Evolutionary conservation across 2,113 vertebrate species (phyloP).

Genomic region (Rhizomys pruinosus): DNA sequence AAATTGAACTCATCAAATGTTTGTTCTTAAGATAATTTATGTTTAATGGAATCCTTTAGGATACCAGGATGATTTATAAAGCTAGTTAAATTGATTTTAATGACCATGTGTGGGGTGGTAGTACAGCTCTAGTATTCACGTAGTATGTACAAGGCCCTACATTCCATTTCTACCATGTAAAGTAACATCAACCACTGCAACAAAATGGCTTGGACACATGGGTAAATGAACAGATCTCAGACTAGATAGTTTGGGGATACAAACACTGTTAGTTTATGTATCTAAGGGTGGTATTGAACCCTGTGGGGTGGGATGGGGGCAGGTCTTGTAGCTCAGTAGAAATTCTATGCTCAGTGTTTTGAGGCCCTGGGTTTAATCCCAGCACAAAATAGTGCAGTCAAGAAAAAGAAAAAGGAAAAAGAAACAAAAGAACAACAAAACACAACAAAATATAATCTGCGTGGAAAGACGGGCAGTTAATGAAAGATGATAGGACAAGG

Average conservation of each 20-base stretch:
- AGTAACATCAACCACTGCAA: not conserved
- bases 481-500: not conserved
- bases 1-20: not conserved
- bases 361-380: not conserved
- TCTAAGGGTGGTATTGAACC: not conserved
- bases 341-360: not conserved
- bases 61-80: not conserved
- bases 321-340: not conserved
- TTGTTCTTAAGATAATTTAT: constrained; percentile 1
- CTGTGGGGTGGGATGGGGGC: no score
- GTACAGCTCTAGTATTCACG: not conserved
- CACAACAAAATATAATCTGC: not conserved
- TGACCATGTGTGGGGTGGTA: not conserved
- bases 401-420: not conserved
- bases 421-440: not conserved
- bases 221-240: not conserved
- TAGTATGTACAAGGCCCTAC: not conserved
- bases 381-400: not conserved
- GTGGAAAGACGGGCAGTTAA: not conserved
- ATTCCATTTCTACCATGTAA: not conserved
- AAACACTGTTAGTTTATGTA: not conserved
- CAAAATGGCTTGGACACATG: not conserved
- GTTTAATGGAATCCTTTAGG: not conserved
- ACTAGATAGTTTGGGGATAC: not conserved
- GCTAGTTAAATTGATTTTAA: not conserved